These are phyloP conservation scores for Neelides folsomi DNA, from an alignment of 2,888 invertebrate genomes.

Conservation along the genomic window DNA sequence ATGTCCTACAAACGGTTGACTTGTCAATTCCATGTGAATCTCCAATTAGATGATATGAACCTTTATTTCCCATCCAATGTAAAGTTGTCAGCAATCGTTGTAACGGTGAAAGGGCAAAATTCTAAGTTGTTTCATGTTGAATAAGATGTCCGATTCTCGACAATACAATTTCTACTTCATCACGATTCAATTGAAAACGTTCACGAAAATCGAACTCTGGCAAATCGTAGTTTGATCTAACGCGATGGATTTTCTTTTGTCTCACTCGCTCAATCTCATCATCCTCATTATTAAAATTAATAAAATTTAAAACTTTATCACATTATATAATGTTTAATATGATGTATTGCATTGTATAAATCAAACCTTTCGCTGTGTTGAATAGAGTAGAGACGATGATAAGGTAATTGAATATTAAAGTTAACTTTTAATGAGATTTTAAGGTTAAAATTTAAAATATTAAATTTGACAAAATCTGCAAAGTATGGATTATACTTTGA, in stretches of 20 bases:
- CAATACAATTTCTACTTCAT: background rate
- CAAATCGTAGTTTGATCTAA: slow-evolving; percentile 2
- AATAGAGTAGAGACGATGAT: too few relatives aligned
- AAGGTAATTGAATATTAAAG: too few relatives aligned
- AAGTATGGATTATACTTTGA: too few relatives aligned
- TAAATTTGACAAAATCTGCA: too few relatives aligned
- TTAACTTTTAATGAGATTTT: too few relatives aligned
- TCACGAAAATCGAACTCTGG: background rate
- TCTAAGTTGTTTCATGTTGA: background rate
- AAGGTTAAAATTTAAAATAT: too few relatives aligned
- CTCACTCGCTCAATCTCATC: background rate
- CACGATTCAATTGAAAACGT: background rate
- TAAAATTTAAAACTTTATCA: too few relatives aligned
- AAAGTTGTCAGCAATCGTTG: slow-evolving; percentile 7
- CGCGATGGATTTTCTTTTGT: background rate
- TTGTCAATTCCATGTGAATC: slow-evolving; percentile 13
- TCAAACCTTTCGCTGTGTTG: too few relatives aligned
- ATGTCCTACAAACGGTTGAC: slow-evolving; percentile 13
- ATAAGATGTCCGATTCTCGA: background rate
- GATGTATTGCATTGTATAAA: too few relatives aligned
- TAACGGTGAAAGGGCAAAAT: slow-evolving; percentile 2
- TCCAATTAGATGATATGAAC: slow-evolving; percentile 9
- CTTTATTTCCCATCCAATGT: slow-evolving; percentile 11
- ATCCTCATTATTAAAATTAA: background rate
- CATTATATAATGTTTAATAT: too few relatives aligned